These are phyloP conservation scores for Maniola hyperantus DNA, from an alignment of 2,888 invertebrate genomes.

Conservation along the genomic window DNA sequence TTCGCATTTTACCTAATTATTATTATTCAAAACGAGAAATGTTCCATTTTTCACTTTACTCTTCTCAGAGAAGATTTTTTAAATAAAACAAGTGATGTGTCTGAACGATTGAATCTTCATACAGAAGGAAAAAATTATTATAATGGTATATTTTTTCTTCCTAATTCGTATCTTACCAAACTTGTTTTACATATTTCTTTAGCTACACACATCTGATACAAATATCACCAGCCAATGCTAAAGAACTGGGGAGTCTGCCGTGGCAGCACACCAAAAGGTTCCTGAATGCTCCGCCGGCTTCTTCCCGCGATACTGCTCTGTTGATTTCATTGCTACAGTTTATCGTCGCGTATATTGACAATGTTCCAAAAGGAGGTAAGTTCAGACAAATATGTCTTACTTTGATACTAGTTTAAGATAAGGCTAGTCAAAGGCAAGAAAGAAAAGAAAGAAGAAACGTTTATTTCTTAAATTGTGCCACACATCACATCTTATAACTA, in stretches of 20 bases:
- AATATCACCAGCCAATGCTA: constrained; percentile 51
- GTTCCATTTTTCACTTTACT: too few relatives aligned
- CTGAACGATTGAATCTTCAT: too few relatives aligned
- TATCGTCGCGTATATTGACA: constrained; percentile 63
- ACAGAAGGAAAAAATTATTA: too few relatives aligned
- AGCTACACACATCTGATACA: constrained; percentile 74
- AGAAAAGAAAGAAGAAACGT: too few relatives aligned
- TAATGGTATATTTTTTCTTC: not conserved
- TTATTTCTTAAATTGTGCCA: too few relatives aligned
- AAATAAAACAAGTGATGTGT: too few relatives aligned
- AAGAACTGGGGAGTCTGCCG: constrained; percentile 72
- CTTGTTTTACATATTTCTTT: constrained; percentile 18
- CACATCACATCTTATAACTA: too few relatives aligned
- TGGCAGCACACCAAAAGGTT: constrained; percentile 86
- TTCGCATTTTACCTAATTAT: too few relatives aligned
- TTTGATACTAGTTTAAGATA: not conserved
- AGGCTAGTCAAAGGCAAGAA: too few relatives aligned
- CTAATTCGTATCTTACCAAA: not conserved
- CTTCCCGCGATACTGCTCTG: constrained; percentile 83
- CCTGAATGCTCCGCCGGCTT: constrained; percentile 84
- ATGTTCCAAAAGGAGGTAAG: constrained; percentile 59
- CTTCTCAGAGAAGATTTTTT: too few relatives aligned
- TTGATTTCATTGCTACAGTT: constrained; percentile 75
- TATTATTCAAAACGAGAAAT: too few relatives aligned
- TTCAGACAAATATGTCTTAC: not conserved